These are phyloP conservation scores for Melieria picta DNA, from an alignment of 2,888 invertebrate genomes.

Conservation along the genomic window DNA sequence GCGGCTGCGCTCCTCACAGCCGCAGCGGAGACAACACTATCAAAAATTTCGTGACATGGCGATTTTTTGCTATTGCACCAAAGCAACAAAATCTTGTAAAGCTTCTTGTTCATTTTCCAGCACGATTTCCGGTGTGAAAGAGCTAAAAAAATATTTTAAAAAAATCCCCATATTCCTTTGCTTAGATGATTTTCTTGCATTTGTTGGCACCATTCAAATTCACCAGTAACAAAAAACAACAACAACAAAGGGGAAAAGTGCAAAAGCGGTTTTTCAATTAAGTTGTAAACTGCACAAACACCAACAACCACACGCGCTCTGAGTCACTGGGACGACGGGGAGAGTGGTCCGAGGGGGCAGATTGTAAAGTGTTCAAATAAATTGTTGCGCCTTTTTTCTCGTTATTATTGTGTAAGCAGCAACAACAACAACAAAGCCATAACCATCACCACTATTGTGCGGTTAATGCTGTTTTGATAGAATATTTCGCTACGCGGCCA, in stretches of 20 bases:
- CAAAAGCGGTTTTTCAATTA: constrained; percentile 57
- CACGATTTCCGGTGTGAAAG: constrained; percentile 12
- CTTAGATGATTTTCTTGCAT: no score
- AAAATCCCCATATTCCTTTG: no score
- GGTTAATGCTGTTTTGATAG: constrained; percentile 58
- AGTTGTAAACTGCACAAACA: constrained; percentile 51
- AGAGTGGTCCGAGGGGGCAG: no score
- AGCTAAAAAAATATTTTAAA: no score
- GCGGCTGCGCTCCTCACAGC: no score
- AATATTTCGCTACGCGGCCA: constrained; percentile 14
- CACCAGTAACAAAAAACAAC: neutral
- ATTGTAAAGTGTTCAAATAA: no score
- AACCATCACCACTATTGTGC: constrained; percentile 5
- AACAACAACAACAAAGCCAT: constrained; percentile 13
- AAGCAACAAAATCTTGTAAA: no score
- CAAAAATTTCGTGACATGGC: no score
- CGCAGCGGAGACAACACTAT: no score
- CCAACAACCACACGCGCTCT: neutral
- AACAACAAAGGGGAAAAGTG: constrained; percentile 28
- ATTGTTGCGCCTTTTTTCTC: no score
- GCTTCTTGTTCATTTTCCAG: neutral
- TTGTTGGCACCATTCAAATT: no score
- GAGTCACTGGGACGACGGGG: neutral
- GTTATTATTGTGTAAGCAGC: neutral
- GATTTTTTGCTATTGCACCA: no score